Evolutionary conservation across 2,888 invertebrate species (phyloP), one percentile per base, ranked within the genome.

Genomic region (Odontothrips loti): DNA sequence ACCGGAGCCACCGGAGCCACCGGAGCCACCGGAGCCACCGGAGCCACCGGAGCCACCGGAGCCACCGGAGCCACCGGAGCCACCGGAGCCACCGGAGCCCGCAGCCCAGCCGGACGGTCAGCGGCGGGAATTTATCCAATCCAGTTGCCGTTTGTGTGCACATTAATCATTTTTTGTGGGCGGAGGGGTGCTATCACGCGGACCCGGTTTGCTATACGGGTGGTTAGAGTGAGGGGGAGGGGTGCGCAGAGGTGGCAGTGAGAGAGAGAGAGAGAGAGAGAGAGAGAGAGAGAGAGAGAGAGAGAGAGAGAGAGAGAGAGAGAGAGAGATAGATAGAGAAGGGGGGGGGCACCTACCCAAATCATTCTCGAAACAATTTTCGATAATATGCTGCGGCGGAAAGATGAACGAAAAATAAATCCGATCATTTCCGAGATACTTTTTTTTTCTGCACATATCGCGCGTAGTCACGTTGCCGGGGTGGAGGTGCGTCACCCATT

Each of bases 201-300:
- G n/a, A n/a, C n/a, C 29, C 34, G 20, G 27, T 9, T 17, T 47
- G 17, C n/a, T 34, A 43, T 47, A 1, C 27, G 47, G 47, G 47
- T 20, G 47, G 80, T 80, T 12, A 29, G 20, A 23, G 47, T 43
- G 47, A 80, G 43, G 47, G 29, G 47, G 48, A n/a, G 47, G 29
- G 47, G 48, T 20, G 48, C 23, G 47, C 75, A 75, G 68, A 47
- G 82, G 63, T 47, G 82, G 80, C 68, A 80, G 78, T 79, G 20
- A 48, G 34, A 58, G 75, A 79, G 47, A 43, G 80, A 58, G 75
- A 79, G 80, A 81, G 34, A 43, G 63, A 17, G 78, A 20, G n/a
- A 63, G n/a, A 51, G 81, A 75, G 80, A 58, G 58, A 80, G 81
- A 75, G 80, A 63, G 63, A 10, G 81, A 47, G n/a, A 79, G 79